Evolutionary conservation across 1,140 invertebrate species (phyloP).

Genomic region (Diorhabda elongata): DNA sequence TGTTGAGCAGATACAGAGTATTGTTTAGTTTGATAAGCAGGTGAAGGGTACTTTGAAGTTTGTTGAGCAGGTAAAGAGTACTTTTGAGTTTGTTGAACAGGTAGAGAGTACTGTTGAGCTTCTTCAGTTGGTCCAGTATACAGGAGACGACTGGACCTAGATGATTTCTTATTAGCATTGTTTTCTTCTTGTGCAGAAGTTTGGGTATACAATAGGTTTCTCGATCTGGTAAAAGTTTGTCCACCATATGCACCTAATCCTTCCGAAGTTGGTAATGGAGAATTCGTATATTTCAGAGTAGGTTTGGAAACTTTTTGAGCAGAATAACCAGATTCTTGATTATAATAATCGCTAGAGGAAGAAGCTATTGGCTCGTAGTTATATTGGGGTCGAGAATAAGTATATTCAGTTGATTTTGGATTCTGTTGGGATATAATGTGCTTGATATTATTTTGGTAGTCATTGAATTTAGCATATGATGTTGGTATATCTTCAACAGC

Average conservation of each 20-base stretch:
- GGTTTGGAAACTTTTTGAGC: neutral
- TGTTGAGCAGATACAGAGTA: neutral
- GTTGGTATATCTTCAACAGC: slow-evolving; percentile 12
- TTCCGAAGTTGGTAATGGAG: neutral
- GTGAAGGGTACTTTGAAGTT: neutral
- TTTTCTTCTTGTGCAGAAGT: neutral
- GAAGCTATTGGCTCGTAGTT: neutral
- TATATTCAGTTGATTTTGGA: slow-evolving; percentile 29
- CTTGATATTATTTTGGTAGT: slow-evolving; percentile 39
- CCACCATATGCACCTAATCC: neutral
- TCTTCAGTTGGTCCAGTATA: slow-evolving; percentile 31
- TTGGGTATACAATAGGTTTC: neutral
- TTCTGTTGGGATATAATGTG: slow-evolving; percentile 48
- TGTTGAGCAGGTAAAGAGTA: neutral
- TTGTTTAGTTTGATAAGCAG: neutral
- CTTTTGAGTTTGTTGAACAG: neutral
- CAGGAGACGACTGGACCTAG: slow-evolving; percentile 44
- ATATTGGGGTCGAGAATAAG: neutral
- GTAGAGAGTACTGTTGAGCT: slow-evolving; percentile 7
- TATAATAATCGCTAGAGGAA: slow-evolving; percentile 46
- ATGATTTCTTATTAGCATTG: neutral
- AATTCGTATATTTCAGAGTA: neutral
- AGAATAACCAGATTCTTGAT: slow-evolving; percentile 48
- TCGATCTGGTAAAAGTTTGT: neutral
- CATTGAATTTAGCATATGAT: slow-evolving; percentile 23